These are phyloP conservation scores for Ophion ventricosus DNA, from an alignment of 2,888 invertebrate genomes.

Conservation along the genomic window DNA sequence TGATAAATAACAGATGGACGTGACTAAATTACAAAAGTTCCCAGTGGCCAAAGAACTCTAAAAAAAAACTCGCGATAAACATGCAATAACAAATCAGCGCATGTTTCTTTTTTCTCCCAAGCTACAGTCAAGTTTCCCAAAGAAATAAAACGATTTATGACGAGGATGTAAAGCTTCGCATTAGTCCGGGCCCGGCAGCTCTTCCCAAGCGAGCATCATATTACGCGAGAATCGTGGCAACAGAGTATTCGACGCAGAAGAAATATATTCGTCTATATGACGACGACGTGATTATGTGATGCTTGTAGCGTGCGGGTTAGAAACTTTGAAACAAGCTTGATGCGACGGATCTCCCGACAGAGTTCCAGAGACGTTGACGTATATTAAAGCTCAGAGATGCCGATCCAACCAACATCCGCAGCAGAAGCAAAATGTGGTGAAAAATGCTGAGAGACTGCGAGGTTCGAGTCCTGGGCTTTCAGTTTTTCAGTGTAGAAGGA, in stretches of 20 bases:
- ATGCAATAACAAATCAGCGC: not conserved
- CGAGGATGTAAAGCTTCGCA: not conserved
- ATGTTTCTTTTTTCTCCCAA: not conserved
- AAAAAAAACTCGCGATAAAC: not conserved
- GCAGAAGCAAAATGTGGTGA: not conserved
- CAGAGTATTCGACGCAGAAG: not conserved
- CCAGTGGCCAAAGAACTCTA: not conserved
- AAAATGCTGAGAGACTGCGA: not conserved
- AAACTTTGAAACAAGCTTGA: constrained; percentile 9
- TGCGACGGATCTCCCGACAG: not conserved
- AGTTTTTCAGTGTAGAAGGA: not conserved
- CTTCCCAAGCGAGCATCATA: not conserved
- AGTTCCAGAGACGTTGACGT: constrained; percentile 1
- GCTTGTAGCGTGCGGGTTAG: constrained; percentile 23
- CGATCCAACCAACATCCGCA: constrained; percentile 3
- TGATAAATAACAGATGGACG: too few relatives aligned
- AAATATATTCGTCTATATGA: constrained; percentile 32
- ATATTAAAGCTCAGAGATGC: constrained; percentile 45
- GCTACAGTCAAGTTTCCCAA: not conserved
- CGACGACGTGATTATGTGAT: not conserved
- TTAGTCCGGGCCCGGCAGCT: not conserved
- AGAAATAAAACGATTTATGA: not conserved
- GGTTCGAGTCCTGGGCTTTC: not conserved
- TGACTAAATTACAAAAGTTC: not conserved
- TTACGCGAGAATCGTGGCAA: constrained; percentile 17